Evolutionary conservation across 1,140 invertebrate genomes (phyloP).

Genomic region (Caligus rogercresseyi): DNA sequence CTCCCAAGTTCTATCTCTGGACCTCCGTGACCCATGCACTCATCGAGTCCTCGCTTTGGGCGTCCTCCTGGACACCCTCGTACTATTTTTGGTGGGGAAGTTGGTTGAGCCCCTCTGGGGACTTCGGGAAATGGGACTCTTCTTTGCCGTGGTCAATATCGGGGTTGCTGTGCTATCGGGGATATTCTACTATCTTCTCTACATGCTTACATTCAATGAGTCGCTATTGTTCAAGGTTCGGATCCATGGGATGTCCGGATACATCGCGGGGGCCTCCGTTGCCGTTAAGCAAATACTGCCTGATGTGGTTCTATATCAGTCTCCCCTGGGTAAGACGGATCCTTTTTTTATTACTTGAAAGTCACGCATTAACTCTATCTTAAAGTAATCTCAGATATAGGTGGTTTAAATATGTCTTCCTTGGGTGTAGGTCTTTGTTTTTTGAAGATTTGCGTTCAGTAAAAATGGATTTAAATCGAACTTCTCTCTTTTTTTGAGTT

Average conservation of each 20-base stretch:
- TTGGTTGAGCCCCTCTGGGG: constrained; percentile 92
- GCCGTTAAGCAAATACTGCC: constrained; percentile 96
- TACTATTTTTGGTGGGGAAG: constrained; percentile 80
- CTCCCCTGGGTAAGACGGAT: constrained; percentile 57
- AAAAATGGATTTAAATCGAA: no score
- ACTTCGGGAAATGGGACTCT: constrained; percentile 78
- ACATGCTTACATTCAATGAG: constrained; percentile 63
- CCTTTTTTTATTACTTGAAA: constrained; percentile 58
- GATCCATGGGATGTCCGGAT: constrained; percentile 80
- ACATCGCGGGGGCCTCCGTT: constrained; percentile 66
- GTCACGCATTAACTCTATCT: constrained; percentile 1
- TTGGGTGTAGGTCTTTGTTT: no score
- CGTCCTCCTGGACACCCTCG: constrained; percentile 69
- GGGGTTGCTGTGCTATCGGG: constrained; percentile 62
- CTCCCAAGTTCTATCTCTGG: constrained; percentile 82
- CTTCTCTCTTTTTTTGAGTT: no score
- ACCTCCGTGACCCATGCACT: constrained; percentile 81
- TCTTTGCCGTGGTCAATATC: constrained; percentile 77
- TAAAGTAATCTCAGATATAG: no score
- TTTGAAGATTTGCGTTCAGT: no score
- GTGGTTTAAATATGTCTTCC: no score
- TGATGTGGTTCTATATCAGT: constrained; percentile 67
- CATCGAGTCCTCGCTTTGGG: constrained; percentile 86
- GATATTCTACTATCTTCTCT: constrained; percentile 67
- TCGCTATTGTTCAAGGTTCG: constrained; percentile 71